Base-by-base conservation (phyloP, 2,797 vertebrate genomes). In the Acrossocheilus wenchowensis region DNA sequence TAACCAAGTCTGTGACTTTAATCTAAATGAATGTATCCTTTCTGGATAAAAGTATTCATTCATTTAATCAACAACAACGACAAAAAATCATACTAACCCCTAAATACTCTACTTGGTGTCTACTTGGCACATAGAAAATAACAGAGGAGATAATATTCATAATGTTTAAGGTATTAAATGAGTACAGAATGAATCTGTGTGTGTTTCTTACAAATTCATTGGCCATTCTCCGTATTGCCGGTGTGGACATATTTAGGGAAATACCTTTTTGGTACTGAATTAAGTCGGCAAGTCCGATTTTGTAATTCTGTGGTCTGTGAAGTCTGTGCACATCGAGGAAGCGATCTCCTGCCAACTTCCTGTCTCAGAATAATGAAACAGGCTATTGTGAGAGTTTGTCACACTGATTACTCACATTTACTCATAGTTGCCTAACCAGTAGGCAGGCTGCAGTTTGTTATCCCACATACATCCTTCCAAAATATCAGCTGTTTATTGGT, bases 121-220 rank as follows among this genome's bases (percentile, higher is more conserved):
- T 74, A 74, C 15, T 34, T 30, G 26, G 19, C 26, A 23, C 30
- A 36, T 36, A 36, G 19, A 21, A 78, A 78, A n/a, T 78, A 60
- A 57, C 9, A 90, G 90, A 85, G 82, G 88, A 91, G 87, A 83
- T 71, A 21, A 21, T 79, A 81, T 50, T 39, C 41, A 50, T 81
- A 43, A 66, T 57, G 64, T 83, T 39, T 57, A 83, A 81, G 34
- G 2, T 15, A 69, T 17, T 52, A 81, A 75, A 87, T 89, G 90
- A 90, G 92, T 94, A 90, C 90, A 90, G 90, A 94, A 92, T 91
- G 92, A 94, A 93, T 93, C 90, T 89, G 87, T 90, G 87, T 91
- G 69, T 91, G 74, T 90, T 83, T 89, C 74, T 71, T 83, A 87
- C 78, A 85, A 62, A 69, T 86, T 78, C 41, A 78, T 72, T 87